A percentile compares a stretch with the other conserved stretches of the same genome.
phyloP scores from a whole-genome alignment of 2,113 vertebrate genomes.

The Burhinus bistriatus region DNA sequence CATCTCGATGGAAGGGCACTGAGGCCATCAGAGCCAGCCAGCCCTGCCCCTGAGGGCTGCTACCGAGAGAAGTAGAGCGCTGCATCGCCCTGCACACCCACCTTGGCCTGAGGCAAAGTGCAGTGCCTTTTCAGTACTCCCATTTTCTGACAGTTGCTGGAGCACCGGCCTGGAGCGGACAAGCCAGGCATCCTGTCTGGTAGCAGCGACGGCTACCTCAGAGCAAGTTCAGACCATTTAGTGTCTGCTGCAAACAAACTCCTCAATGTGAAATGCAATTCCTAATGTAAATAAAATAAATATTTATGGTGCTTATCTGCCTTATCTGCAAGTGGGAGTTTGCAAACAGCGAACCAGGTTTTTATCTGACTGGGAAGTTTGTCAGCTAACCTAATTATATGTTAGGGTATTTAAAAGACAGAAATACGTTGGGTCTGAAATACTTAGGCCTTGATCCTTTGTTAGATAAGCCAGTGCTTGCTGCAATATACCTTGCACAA shows the following conservation, averaged over 20 bases:
- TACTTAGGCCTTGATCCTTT: constrained; percentile 27
- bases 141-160: not conserved
- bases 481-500: constrained; percentile 4
- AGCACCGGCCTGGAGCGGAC: not conserved
- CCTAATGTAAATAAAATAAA: constrained; percentile 58
- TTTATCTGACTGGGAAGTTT: constrained; percentile 57
- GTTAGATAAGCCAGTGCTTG: constrained; percentile 43
- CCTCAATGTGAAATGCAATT: constrained; percentile 14
- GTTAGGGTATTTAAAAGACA: constrained; percentile 43
- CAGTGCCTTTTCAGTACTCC: not conserved
- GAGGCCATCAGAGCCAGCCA: not conserved
- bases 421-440: constrained; percentile 32
- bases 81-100: not conserved
- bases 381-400: constrained; percentile 50
- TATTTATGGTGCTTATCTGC: constrained; percentile 48
- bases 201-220: not conserved
- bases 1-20: not conserved
- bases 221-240: constrained; percentile 37
- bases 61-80: not conserved
- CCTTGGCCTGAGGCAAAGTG: not conserved
- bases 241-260: constrained; percentile 36
- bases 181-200: not conserved
- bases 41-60: not conserved
- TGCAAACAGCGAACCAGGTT: constrained; percentile 39
- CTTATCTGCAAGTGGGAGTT: constrained; percentile 41